Base-by-base conservation (phyloP, 2,113 vertebrate species). In the Centropus unirufus region DNA sequence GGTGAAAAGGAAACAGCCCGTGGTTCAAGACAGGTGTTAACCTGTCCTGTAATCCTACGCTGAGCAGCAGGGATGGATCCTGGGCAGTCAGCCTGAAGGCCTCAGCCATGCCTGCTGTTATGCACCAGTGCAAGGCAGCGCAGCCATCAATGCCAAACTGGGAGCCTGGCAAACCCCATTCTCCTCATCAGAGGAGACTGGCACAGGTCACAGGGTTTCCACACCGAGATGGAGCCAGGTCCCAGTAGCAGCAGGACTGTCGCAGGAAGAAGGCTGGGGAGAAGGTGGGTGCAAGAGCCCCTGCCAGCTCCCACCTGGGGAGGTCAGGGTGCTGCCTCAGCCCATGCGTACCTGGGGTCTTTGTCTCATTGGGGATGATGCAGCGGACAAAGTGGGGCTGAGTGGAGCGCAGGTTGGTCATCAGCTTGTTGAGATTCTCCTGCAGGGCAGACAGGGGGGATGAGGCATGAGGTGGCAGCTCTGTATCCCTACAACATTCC, bases 351-450 rank as follows among this genome's bases (percentile, higher is more conserved):
- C 99, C 99, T 98, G 99, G 98, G 74, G 98, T 99, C 97, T 99
- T 99, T 67, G 98, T 98, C 97, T 99, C 99, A 8, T 99, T 99
- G 24, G 99, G 99, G 92, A 99, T 99, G 93, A 99, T 98, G 96
- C 99, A 99, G 73, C 99, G 98, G 23, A 99, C 99, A 30, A 99
- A 99, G 96, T 99, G 99, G 54, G 99, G 99, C 97, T 99, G 99
- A 6, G 99, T 99, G 96, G 98, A 98, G 81, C 98, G 98, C 66
- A 99, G 98, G 94, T 99, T 99, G 79, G 99, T 99, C 99, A 99
- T 99, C 98, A 99, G 98, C 97, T 99, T 99, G 97, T 99, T 99
- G 92, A 99, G 98, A 90, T 99, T 99, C 97, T 99, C 99, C 99
- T 99, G 97, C 17, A 95, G 75, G 83, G 55, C 81, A 93, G 64